Evolutionary conservation across 2,797 vertebrate genomes (phyloP), one percentile per base, ranked within the genome.

Genomic region (Ispidina picta): DNA sequence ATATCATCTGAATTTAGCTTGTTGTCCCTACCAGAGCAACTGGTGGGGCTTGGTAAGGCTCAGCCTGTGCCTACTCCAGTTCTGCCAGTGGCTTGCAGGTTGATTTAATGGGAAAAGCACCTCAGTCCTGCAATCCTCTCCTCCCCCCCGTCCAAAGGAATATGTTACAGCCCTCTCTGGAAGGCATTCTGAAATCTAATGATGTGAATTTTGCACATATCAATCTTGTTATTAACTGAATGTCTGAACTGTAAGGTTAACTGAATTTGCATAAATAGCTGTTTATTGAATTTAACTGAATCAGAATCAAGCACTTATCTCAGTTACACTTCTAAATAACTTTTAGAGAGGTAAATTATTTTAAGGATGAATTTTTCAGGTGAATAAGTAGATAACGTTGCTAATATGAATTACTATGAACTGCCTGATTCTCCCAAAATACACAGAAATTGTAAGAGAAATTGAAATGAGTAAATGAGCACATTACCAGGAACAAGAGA

Each of bases 301-400:
- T 63, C n/a, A 48, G 51, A 83, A 90, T 72, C 69, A 51, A 84
- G 31, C 54, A 72, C 14, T 74, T 58, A 54, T 21, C 54, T 69
- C 63, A 31, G 65, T 77, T 72, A 37, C 13, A 55, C 8, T 69
- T 75, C 22, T 60, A 88, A 93, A 55, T 60, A 86, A 60, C 12
- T 91, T 87, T 59, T 41, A 75, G 8, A 89, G n/a, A 85, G 18
- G n/a, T n/a, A 89, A 70, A 88, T 90, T 69, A 56, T 78, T 88
- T 79, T 64, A 73, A 76, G 44, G 25, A 2, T 86, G n/a, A 63
- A 22, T 39, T 83, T 92, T 85, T 69, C 66, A 55, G 52, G n/a
- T 41, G 56, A 91, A 21, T 17, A 76, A 79, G 16, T 66, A 2
- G 1, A 82, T 68, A 5, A 2, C 26, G 41, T 66, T 81, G 70